phyloP scores from a whole-genome alignment of 2,797 vertebrate genomes.

The Luscinia megarhynchos region DNA sequence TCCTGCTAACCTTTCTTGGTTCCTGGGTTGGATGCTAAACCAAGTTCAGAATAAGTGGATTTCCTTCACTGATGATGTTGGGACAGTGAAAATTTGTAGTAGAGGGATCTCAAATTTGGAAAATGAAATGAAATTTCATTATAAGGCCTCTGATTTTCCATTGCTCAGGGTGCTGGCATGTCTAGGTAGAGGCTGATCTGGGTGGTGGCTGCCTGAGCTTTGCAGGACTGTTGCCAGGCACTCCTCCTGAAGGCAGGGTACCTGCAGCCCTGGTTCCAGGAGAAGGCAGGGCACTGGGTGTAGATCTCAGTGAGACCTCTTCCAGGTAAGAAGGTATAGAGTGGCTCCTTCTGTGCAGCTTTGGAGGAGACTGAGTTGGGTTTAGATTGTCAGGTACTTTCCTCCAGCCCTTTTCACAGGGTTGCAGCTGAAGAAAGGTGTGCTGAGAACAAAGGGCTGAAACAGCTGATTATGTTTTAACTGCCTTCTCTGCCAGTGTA shows the following conservation, averaged over 20 bases:
- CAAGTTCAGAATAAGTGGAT: not conserved
- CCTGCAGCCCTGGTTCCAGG: not conserved
- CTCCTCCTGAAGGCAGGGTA: not conserved
- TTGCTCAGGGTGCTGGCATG: accelerated
- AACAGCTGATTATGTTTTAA: not conserved
- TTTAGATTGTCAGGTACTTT: not conserved
- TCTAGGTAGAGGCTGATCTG: not conserved
- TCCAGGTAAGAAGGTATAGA: not conserved
- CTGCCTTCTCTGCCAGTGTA: not conserved
- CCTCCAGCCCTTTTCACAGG: not conserved
- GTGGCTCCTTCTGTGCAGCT: not conserved
- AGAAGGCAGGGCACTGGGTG: not conserved
- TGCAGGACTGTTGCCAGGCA: accelerated
- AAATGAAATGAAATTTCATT: not conserved
- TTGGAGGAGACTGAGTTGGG: not conserved
- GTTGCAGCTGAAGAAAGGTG: not conserved
- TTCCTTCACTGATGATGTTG: not conserved
- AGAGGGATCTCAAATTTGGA: not conserved
- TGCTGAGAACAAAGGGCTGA: not conserved
- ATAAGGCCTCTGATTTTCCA: not conserved
- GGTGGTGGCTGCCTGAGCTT: not conserved
- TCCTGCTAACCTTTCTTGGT: not conserved
- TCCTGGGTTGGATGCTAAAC: not conserved
- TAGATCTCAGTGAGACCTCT: not conserved
- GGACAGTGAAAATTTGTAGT: not conserved